Evolutionary conservation across 2,888 invertebrate genomes (phyloP).

Genomic region (Mycalesis mineus): DNA sequence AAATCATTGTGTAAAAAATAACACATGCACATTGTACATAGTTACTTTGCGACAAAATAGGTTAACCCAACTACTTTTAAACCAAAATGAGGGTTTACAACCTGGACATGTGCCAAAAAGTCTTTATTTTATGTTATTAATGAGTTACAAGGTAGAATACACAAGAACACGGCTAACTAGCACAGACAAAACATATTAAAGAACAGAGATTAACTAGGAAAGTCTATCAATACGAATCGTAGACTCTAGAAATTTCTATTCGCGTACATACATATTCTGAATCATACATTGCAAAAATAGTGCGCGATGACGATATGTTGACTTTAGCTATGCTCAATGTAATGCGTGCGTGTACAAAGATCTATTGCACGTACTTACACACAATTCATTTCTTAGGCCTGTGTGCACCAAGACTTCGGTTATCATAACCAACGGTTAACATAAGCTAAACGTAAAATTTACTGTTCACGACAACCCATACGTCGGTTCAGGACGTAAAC

Average conservation of each 20-base stretch:
- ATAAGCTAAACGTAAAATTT: no score
- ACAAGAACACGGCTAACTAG: slow-evolving; percentile 6
- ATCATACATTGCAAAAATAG: slow-evolving; percentile 22
- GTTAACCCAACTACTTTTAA: slow-evolving; percentile 56
- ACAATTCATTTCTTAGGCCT: no score
- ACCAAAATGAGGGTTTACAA: slow-evolving; percentile 43
- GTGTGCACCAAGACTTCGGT: no score
- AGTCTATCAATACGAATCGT: slow-evolving; percentile 7
- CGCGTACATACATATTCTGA: slow-evolving; percentile 17
- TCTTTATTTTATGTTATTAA: slow-evolving; percentile 25
- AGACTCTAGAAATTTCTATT: slow-evolving; percentile 23
- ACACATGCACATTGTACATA: background rate
- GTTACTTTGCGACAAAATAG: slow-evolving; percentile 43
- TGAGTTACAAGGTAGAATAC: slow-evolving; percentile 19
- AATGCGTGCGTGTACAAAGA: slow-evolving; percentile 4
- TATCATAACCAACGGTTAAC: no score
- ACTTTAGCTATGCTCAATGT: slow-evolving; percentile 7
- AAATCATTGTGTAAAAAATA: background rate
- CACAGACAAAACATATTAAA: background rate
- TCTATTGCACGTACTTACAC: background rate
- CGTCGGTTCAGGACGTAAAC: no score
- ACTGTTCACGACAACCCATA: no score
- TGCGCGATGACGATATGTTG: slow-evolving; percentile 10
- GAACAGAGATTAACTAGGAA: slow-evolving; percentile 6
- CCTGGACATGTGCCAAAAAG: slow-evolving; percentile 54